phyloP scores from a whole-genome alignment of 2,888 invertebrate genomes.

The Encarsia formosa region DNA sequence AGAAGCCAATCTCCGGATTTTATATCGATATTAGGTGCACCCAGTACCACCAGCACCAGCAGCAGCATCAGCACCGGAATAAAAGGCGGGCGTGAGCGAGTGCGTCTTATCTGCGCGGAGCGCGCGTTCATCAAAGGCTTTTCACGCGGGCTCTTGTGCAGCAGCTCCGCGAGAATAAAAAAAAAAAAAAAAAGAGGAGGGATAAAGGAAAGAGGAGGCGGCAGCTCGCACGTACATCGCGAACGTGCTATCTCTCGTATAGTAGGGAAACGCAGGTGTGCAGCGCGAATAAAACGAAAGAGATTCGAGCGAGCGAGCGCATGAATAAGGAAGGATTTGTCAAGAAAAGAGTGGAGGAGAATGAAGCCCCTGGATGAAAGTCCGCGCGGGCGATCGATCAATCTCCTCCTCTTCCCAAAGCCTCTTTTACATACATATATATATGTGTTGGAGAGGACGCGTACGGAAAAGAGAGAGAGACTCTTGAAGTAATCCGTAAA shows the following conservation, averaged over 20 bases:
- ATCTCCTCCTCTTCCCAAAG: slow-evolving; percentile 3
- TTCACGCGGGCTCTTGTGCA: background rate
- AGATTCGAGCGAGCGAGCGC: background rate
- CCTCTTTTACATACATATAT: too few relatives aligned
- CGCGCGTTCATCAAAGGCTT: slow-evolving; percentile 10
- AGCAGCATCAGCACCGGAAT: too few relatives aligned
- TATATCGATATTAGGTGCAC: too few relatives aligned
- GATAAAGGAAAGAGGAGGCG: background rate
- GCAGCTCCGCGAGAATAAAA: background rate
- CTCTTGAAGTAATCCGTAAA: slow-evolving; percentile 29
- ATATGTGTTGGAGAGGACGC: too few relatives aligned
- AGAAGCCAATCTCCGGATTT: too few relatives aligned
- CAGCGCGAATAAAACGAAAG: background rate
- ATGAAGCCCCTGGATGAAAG: slow-evolving; percentile 17
- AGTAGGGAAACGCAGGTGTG: slow-evolving; percentile 1
- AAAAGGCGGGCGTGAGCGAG: background rate
- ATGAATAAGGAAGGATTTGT: slow-evolving; percentile 22
- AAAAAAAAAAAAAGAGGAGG: background rate
- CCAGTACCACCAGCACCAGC: too few relatives aligned
- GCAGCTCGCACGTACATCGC: background rate
- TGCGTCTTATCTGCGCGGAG: slow-evolving; percentile 1
- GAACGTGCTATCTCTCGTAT: background rate
- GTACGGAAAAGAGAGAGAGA: slow-evolving; percentile 26
- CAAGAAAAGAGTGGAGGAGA: slow-evolving; percentile 18
- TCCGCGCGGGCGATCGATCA: slow-evolving; percentile 22